Evolutionary conservation across 2,888 invertebrate genomes (phyloP), one percentile per base, ranked within the genome.

Genomic region (Agrotis ipsilon): DNA sequence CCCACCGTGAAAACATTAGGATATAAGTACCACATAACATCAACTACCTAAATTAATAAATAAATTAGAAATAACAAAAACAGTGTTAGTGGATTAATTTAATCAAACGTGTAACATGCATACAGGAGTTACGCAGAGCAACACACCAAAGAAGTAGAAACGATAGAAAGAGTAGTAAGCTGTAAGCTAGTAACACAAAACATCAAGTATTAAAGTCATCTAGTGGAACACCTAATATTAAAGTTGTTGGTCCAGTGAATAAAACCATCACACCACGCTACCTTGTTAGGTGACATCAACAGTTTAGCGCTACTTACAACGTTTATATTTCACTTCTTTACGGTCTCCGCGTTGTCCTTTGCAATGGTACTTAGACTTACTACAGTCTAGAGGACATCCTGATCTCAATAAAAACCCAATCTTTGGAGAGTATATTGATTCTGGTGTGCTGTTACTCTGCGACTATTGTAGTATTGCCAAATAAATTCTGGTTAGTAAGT

Each of bases 251-350:
- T 86, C 79, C 82, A 88, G 85, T 89, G 79, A 91, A 89, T 92
- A 92, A 92, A 92, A 94, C 93, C 92, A 92, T 90, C 90, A 94
- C 94, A 94, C 93, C 94, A 93, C 93, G 91, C 94, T 93, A 94
- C 94, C 93, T 93, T 88, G 89, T 90, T 91, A 93, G 85, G 89
- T 92, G 91, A 94, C 93, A 94, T 90, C 92, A 89, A 93, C 78
- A 90, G 86, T 88, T 80, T 86, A 89, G 84, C 89, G 86, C 90
- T 93, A 94, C 94, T 94, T 92, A 94, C 92, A 88, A 91, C 86
- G 86, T 87, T 91, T 89, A 76, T 61, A 76, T 90, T 91, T 93
- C 87, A 60, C 58, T 78, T 82, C 72, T 52, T 27, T 85, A 78
- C 82, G 16, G 48, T 85, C 84, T 90, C 91, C 92, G 84, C 88